A percentile compares a stretch with the other conserved stretches of the same genome.
Evolutionary conservation across 2,888 invertebrate genomes (phyloP).

Genomic region (Gonocerus acuteangulatus): DNA sequence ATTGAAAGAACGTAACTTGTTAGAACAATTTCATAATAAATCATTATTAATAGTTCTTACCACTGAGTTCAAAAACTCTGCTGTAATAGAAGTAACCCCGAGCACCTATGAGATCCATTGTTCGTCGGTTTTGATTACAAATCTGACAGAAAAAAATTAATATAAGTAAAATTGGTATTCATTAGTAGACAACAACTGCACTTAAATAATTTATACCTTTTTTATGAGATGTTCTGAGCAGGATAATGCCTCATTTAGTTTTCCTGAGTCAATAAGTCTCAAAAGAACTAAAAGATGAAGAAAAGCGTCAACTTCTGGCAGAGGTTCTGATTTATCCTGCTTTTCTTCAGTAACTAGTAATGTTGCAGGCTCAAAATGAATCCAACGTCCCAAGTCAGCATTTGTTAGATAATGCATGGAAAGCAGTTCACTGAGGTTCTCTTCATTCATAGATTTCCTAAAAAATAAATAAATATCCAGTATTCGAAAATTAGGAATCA

Average conservation of each 20-base stretch:
- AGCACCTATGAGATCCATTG: slow-evolving; percentile 7
- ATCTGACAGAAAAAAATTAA: slow-evolving; percentile 7
- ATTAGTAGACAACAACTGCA: neutral
- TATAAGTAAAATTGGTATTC: neutral
- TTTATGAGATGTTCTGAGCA: neutral
- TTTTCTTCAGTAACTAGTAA: too few species aligned
- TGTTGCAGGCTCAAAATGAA: too few species aligned
- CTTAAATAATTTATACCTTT: neutral
- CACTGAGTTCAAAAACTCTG: slow-evolving; percentile 3
- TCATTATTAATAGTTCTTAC: too few species aligned
- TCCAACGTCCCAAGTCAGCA: too few species aligned
- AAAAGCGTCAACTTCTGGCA: slow-evolving; percentile 11
- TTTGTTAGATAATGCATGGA: too few species aligned
- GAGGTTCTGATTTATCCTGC: neutral
- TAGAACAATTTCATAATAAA: neutral
- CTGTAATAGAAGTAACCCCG: slow-evolving; percentile 14
- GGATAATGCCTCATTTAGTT: neutral
- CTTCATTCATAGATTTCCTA: too few species aligned
- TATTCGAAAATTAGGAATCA: too few species aligned
- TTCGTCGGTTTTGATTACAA: slow-evolving; percentile 8
- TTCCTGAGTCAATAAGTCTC: slow-evolving; percentile 7
- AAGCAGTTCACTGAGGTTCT: too few species aligned
- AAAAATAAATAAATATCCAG: too few species aligned
- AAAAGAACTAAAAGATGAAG: slow-evolving; percentile 6
- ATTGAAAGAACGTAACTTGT: neutral